Evolutionary conservation across 2,888 invertebrate species (phyloP).

Genomic region (Eilema griseolum): DNA sequence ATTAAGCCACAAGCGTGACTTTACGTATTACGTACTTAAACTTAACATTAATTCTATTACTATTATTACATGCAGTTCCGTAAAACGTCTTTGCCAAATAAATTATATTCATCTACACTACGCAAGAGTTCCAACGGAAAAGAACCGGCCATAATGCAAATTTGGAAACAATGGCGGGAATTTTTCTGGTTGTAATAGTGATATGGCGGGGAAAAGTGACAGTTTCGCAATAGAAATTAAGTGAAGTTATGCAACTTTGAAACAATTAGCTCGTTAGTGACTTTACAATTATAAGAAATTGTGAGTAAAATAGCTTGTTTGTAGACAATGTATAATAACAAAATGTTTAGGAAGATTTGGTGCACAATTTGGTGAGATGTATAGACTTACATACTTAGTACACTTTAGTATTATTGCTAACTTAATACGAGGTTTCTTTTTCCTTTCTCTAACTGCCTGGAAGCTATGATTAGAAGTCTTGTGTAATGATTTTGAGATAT

Average conservation of each 20-base stretch:
- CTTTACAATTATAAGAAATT: constrained; percentile 48
- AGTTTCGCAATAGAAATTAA: constrained; percentile 63
- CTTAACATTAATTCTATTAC: neutral
- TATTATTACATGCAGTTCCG: neutral
- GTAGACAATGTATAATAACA: constrained; percentile 19
- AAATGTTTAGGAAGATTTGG: constrained; percentile 7
- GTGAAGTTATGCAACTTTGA: constrained; percentile 60
- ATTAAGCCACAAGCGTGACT: neutral
- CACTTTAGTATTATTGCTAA: neutral
- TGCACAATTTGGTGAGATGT: neutral
- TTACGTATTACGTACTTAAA: neutral
- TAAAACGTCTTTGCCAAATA: neutral
- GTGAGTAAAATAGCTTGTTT: constrained; percentile 42
- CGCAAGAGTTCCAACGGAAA: constrained; percentile 41
- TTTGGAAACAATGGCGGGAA: constrained; percentile 63
- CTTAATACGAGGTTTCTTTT: too few species aligned
- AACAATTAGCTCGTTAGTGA: constrained; percentile 54
- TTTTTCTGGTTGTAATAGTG: constrained; percentile 35
- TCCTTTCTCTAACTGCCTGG: too few species aligned
- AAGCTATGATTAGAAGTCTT: too few species aligned
- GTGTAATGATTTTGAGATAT: too few species aligned
- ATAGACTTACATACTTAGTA: neutral
- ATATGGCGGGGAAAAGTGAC: constrained; percentile 66
- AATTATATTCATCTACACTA: constrained; percentile 16
- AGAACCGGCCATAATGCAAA: constrained; percentile 41